A percentile compares a stretch with the other conserved stretches of the same genome.
phyloP scores from a whole-genome alignment of 2,888 invertebrate species.

The Eurois occulta region DNA sequence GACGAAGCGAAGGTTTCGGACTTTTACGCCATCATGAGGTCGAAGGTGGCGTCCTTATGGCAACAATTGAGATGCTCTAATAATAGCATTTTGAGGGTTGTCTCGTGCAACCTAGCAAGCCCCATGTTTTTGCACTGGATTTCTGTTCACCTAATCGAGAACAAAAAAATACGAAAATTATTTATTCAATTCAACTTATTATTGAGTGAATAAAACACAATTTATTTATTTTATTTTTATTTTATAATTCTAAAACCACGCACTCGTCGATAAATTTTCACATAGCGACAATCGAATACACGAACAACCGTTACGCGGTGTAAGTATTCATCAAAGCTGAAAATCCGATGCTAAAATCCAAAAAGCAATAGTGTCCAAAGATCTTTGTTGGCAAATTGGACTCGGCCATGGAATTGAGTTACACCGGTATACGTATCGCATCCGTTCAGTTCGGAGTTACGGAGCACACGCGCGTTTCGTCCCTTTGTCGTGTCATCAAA shows the following conservation, averaged over 20 bases:
- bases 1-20: background rate
- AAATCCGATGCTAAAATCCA: slow-evolving; percentile 50
- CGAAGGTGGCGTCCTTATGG: background rate
- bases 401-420: slow-evolving; percentile 79
- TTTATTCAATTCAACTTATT: no score
- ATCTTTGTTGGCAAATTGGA: slow-evolving; percentile 78
- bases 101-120: background rate
- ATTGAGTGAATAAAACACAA: background rate
- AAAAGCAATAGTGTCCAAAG: slow-evolving; percentile 65
- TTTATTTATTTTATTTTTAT: background rate
- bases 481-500: slow-evolving; percentile 86
- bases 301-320: background rate
- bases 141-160: no score
- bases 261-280: background rate
- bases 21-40: background rate
- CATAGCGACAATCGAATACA: slow-evolving; percentile 11
- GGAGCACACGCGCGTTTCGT: slow-evolving; percentile 69
- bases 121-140: background rate
- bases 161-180: no score
- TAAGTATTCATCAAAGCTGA: slow-evolving; percentile 27
- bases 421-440: slow-evolving; percentile 69
- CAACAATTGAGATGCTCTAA: background rate
- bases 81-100: background rate
- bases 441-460: slow-evolving; percentile 57
- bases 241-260: background rate